These are phyloP conservation scores for Acrocephalus scirpaceus DNA, from an alignment of 2,797 vertebrate genomes.

Conservation along the genomic window DNA sequence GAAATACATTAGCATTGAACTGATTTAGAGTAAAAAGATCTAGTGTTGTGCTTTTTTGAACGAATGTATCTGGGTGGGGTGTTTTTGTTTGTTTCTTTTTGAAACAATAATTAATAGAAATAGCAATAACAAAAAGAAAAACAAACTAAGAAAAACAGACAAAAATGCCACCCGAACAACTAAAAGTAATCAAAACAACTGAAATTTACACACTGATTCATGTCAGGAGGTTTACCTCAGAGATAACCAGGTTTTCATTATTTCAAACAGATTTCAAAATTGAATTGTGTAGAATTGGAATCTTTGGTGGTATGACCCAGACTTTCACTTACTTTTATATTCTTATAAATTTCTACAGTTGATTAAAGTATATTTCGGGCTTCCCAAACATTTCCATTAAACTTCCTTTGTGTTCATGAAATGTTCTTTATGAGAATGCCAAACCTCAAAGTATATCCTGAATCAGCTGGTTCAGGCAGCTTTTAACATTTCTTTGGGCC, in stretches of 20 bases:
- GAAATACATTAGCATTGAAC: neutral
- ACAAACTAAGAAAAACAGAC: neutral
- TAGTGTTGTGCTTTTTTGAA: neutral
- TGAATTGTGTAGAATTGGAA: neutral
- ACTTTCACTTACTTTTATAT: neutral
- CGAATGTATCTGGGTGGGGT: neutral
- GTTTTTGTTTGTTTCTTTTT: neutral
- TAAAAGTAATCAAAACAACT: neutral
- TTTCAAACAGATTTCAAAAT: neutral
- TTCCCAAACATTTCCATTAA: neutral
- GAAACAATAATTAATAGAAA: neutral
- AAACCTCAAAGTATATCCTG: neutral
- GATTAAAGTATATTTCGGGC: neutral
- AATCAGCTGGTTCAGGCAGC: neutral
- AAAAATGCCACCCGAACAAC: neutral
- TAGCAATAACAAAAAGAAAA: neutral
- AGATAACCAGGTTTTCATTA: neutral
- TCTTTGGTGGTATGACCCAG: neutral
- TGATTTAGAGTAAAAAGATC: neutral
- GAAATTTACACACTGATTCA: neutral
- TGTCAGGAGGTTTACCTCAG: neutral
- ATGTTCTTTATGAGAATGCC: neutral
- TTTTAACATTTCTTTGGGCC: neutral
- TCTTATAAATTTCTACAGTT: neutral
- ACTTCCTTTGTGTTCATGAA: neutral